Conservation (phyloP, 2,888 invertebrate genomes). For the Cynaeus angustus region DNA sequence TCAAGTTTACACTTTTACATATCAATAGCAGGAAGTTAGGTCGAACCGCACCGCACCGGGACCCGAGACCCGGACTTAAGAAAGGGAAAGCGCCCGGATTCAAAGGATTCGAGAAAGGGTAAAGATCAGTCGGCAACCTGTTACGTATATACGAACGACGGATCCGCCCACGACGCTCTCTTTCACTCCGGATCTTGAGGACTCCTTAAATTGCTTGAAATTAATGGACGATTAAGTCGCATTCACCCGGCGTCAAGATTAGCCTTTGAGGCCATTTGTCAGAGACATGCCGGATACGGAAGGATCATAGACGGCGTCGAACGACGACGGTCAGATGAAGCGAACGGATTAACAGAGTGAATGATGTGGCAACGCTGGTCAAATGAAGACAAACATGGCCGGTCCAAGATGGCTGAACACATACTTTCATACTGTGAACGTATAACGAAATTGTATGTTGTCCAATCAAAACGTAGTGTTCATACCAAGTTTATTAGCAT, state of each 20-base stretch:
- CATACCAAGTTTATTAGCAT: no score
- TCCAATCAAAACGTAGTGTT: no score
- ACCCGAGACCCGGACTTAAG: constrained; percentile 60
- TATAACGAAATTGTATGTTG: no score
- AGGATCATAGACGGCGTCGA: neutral
- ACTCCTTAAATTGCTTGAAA: constrained; percentile 56
- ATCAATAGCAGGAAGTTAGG: constrained; percentile 63
- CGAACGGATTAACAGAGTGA: no score
- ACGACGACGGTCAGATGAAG: neutral
- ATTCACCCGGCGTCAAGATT: constrained; percentile 52
- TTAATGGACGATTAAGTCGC: constrained; percentile 60
- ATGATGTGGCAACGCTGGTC: no score
- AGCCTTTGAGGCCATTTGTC: constrained; percentile 46
- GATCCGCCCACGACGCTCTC: constrained; percentile 33
- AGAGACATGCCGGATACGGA: constrained; percentile 7
- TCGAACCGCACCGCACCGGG: constrained; percentile 56
- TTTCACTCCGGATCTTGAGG: constrained; percentile 42
- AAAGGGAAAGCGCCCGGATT: constrained; percentile 63
- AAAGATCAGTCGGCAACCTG: constrained; percentile 64
- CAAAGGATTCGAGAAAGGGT: constrained; percentile 64
- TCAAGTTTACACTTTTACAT: constrained; percentile 65
- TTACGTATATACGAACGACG: constrained; percentile 53
- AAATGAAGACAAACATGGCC: no score
- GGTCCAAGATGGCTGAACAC: no score
- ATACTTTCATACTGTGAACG: no score